These are phyloP conservation scores for Delphinus delphis DNA, from an alignment of 2,113 vertebrate species.

Conservation along the genomic window DNA sequence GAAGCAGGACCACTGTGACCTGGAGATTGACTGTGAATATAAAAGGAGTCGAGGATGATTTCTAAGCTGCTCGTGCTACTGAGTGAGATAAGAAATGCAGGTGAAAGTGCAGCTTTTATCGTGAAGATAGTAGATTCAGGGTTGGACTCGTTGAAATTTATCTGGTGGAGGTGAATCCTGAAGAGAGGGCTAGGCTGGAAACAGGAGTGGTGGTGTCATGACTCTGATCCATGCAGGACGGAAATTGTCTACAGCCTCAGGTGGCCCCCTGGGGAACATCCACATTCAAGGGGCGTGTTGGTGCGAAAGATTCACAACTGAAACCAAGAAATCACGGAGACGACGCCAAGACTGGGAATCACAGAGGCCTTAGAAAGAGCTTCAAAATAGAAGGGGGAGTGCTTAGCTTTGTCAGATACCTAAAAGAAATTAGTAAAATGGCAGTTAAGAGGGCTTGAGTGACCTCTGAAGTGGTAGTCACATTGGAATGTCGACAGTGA, in stretches of 20 bases:
- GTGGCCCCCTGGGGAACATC: background rate
- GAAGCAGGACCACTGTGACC: background rate
- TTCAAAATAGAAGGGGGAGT: background rate
- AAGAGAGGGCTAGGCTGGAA: background rate
- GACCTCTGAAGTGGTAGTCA: conserved; percentile 27
- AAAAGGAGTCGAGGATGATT: background rate
- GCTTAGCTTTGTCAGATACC: conserved; percentile 41
- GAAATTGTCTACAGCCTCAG: background rate
- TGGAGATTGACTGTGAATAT: background rate
- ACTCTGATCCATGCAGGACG: background rate
- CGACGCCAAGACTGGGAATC: background rate
- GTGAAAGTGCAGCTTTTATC: background rate
- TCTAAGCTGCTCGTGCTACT: background rate
- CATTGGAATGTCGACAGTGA: background rate
- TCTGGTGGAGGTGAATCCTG: background rate
- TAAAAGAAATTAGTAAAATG: conserved; percentile 20
- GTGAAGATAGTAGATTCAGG: background rate
- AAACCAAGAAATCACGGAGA: background rate
- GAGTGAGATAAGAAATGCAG: background rate
- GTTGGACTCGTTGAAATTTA: background rate
- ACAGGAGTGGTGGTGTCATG: background rate
- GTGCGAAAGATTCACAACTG: background rate
- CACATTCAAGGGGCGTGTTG: background rate
- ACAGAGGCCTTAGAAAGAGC: background rate
- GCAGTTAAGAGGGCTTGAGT: conserved; percentile 12